A percentile compares a stretch with the other conserved stretches of the same genome.
Conservation (phyloP, 2,113 vertebrate species). For the Podocnemis expansa region DNA sequence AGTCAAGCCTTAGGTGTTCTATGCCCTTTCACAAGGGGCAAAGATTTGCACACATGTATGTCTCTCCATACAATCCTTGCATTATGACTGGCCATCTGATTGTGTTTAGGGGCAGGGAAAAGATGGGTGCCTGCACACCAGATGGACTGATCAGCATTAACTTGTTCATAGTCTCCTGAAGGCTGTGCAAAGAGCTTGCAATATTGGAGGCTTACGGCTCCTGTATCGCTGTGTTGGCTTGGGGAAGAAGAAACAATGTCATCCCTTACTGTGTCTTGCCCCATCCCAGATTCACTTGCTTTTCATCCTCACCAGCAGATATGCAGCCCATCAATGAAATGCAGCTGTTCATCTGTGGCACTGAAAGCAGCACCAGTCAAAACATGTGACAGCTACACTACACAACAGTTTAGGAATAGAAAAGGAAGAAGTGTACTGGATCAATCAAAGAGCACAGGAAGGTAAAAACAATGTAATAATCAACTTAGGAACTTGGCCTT, state of each 20-base stretch:
- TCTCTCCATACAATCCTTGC: not conserved
- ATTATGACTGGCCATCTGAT: not conserved
- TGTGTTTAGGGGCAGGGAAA: not conserved
- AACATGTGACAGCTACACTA: not conserved
- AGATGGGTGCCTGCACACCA: not conserved
- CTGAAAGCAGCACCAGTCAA: not conserved
- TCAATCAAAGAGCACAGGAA: conserved; percentile 21
- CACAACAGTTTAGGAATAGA: not conserved
- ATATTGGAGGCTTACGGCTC: not conserved
- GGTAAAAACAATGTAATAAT: not conserved
- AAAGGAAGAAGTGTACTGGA: not conserved
- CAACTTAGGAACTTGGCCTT: conserved; percentile 9
- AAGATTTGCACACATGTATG: not conserved
- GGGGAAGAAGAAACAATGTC: not conserved
- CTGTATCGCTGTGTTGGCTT: not conserved
- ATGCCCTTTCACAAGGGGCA: not conserved
- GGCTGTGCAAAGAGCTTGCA: not conserved
- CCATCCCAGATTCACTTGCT: not conserved
- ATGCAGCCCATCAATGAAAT: not conserved
- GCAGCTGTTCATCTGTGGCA: not conserved
- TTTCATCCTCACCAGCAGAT: not conserved
- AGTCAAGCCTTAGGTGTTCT: not conserved
- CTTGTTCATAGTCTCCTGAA: not conserved
- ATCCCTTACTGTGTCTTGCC: not conserved
- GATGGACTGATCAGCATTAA: not conserved